A percentile compares a stretch with the other conserved stretches of the same genome.
phyloP scores from a whole-genome alignment of 2,113 vertebrate genomes.

The Rana temporaria region DNA sequence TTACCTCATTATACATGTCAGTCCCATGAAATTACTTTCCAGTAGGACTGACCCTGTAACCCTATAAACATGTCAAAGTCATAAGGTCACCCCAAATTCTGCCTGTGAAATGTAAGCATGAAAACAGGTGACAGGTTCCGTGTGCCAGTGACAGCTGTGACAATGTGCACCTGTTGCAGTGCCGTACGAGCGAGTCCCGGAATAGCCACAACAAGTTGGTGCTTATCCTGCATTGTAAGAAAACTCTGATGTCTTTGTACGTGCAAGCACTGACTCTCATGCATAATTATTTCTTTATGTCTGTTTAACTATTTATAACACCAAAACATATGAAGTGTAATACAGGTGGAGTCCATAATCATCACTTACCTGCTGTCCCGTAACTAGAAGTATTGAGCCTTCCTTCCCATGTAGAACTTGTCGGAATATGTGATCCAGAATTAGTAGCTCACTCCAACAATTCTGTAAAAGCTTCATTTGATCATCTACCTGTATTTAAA shows the following conservation, averaged over 20 bases:
- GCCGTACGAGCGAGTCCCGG: constrained; percentile 8
- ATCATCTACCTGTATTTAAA: constrained; percentile 87
- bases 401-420: constrained; percentile 96
- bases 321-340: no score
- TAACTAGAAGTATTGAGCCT: constrained; percentile 94
- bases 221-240: constrained; percentile 25
- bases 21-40: neutral
- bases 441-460: constrained; percentile 98
- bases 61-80: constrained; percentile 36
- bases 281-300: no score
- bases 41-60: constrained; percentile 27
- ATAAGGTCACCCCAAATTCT: constrained; percentile 26
- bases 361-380: constrained; percentile 92
- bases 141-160: constrained; percentile 44
- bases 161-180: constrained; percentile 49
- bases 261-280: neutral
- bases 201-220: constrained; percentile 34
- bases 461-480: constrained; percentile 99
- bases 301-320: no score
- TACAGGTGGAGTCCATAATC: no score
- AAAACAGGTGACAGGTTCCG: constrained; percentile 52
- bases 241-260: constrained; percentile 8
- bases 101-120: constrained; percentile 45
- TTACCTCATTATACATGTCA: constrained; percentile 16
- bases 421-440: constrained; percentile 95